Percentiles rank a stretch among this genome's conserved stretches.
phyloP scores from a whole-genome alignment of 2,888 invertebrate genomes.

The Eugnorisma glareosa region DNA sequence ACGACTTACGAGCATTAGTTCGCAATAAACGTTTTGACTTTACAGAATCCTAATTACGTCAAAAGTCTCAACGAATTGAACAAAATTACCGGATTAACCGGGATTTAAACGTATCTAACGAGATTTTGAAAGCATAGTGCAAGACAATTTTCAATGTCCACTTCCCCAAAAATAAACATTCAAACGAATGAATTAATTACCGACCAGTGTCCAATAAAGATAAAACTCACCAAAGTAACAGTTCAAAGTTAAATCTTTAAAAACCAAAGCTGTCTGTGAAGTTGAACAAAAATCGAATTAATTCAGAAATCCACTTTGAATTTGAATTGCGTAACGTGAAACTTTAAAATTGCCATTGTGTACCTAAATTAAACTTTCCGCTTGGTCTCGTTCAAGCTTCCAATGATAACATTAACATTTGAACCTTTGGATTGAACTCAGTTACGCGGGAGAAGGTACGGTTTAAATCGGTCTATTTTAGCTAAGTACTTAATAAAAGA shows the following conservation, averaged over 20 bases:
- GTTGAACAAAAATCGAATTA: slow-evolving; percentile 85
- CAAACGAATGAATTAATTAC: slow-evolving; percentile 69
- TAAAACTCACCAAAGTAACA: slow-evolving; percentile 69
- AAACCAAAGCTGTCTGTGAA: slow-evolving; percentile 78
- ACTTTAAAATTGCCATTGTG: slow-evolving; percentile 86
- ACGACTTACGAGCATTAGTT: too few relatives aligned
- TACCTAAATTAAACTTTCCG: slow-evolving; percentile 82
- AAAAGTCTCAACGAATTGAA: too few relatives aligned
- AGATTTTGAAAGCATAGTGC: neutral
- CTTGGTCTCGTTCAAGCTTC: slow-evolving; percentile 72
- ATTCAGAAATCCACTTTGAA: slow-evolving; percentile 84
- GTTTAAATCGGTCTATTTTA: slow-evolving; percentile 10
- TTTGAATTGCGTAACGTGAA: slow-evolving; percentile 81
- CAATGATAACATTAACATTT: slow-evolving; percentile 68
- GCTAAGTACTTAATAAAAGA: neutral
- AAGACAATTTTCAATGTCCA: slow-evolving; percentile 20
- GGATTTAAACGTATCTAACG: too few relatives aligned
- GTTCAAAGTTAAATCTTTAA: slow-evolving; percentile 77
- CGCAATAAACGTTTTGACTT: too few relatives aligned
- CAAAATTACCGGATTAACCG: too few relatives aligned
- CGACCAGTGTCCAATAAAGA: slow-evolving; percentile 69
- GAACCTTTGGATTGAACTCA: slow-evolving; percentile 51
- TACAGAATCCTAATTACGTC: too few relatives aligned
- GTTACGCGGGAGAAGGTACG: neutral
- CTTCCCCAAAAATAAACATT: slow-evolving; percentile 45